Evolutionary conservation across 2,113 vertebrate species (phyloP).

Genomic region (Ageneiosus marmoratus): DNA sequence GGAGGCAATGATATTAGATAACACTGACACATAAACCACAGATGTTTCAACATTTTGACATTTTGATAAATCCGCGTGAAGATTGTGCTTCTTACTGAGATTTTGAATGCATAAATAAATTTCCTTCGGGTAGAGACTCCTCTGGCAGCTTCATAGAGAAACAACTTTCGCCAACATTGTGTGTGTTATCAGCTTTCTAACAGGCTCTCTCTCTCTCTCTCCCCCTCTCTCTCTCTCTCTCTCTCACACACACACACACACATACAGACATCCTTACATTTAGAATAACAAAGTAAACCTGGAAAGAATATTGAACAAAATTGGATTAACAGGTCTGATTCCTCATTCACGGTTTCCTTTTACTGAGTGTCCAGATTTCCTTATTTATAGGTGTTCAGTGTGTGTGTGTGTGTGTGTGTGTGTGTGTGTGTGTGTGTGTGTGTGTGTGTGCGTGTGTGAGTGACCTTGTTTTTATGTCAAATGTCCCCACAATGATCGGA

Average conservation of each 20-base stretch:
- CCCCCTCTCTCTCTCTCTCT: neutral
- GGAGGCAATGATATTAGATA: neutral
- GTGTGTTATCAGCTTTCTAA: constrained; percentile 41
- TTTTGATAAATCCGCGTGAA: neutral
- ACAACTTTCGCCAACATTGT: constrained; percentile 45
- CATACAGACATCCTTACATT: constrained; percentile 5
- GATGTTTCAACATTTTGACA: neutral
- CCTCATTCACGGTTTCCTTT: neutral
- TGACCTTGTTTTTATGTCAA: no score
- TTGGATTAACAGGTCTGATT: constrained; percentile 19
- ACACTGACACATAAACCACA: neutral
- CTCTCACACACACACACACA: neutral
- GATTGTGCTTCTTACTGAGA: constrained; percentile 7
- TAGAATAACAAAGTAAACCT: constrained; percentile 23
- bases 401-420: neutral
- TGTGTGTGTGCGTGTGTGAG: neutral
- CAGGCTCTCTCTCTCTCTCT: neutral
- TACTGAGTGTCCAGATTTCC: neutral
- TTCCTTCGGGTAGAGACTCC: constrained; percentile 23
- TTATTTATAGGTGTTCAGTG: constrained; percentile 13
- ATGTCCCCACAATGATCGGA: no score
- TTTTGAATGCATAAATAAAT: constrained; percentile 19
- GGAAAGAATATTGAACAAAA: constrained; percentile 11
- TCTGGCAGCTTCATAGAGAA: constrained; percentile 15
- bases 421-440: constrained; percentile 7